A percentile compares a stretch with the other conserved stretches of the same genome.
phyloP scores from a whole-genome alignment of 35 echinoderm and acorn worm genomes.

The Apostichopus parvimensis region DNA sequence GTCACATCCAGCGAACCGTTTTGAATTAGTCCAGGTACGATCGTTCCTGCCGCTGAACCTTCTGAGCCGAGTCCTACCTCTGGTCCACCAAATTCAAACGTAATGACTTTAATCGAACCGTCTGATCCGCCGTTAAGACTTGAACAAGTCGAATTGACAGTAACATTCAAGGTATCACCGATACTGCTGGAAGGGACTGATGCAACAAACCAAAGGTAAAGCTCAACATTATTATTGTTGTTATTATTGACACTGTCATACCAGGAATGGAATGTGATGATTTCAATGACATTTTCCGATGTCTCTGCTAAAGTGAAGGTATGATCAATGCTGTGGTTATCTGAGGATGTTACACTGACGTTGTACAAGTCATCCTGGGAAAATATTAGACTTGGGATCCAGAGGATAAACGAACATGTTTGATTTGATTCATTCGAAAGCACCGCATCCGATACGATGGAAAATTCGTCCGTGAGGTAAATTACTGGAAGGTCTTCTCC shows the following conservation, averaged over 20 bases:
- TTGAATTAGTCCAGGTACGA: background rate
- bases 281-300: background rate
- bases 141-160: background rate
- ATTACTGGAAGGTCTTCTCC: background rate
- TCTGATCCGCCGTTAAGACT: background rate
- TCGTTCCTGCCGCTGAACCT: background rate
- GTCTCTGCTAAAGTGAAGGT: background rate
- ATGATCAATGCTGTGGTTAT: background rate
- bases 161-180: background rate
- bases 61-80: background rate
- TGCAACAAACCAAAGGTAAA: background rate
- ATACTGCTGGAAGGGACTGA: background rate
- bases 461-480: slow-evolving; percentile 20
- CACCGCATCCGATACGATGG: background rate
- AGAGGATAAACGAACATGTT: background rate
- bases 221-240: background rate
- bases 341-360: background rate
- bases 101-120: background rate
- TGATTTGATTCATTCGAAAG: slow-evolving; percentile 12
- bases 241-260: background rate
- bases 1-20: background rate
- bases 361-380: background rate
- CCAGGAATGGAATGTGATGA: slow-evolving; percentile 2
- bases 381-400: background rate
- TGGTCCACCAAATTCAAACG: background rate